Percentiles rank a stretch among this genome's conserved stretches.
phyloP scores from a whole-genome alignment of 2,888 invertebrate species.

The Sesia apiformis region DNA sequence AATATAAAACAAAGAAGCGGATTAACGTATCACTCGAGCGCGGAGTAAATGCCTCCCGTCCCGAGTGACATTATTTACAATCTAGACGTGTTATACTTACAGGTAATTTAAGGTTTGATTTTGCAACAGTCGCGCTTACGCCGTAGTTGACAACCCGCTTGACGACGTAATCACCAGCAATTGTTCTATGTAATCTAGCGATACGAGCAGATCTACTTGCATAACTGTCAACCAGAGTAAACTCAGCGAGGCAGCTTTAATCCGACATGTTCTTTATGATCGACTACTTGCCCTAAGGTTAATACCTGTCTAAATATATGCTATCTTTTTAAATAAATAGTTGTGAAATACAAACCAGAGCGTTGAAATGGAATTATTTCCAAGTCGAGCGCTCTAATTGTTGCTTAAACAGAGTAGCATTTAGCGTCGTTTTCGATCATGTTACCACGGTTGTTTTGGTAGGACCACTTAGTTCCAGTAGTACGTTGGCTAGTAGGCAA shows the following conservation, averaged over 20 bases:
- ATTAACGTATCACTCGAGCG: constrained; percentile 66
- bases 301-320: constrained; percentile 48
- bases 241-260: constrained; percentile 48
- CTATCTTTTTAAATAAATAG: constrained; percentile 42
- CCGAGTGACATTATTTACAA: constrained; percentile 62
- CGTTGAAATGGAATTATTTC: constrained; percentile 34
- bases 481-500: constrained; percentile 52
- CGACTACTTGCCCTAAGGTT: constrained; percentile 52
- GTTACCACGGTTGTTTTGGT: constrained; percentile 27
- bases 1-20: constrained; percentile 70
- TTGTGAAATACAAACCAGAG: constrained; percentile 46
- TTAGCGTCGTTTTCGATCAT: constrained; percentile 31
- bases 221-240: constrained; percentile 63
- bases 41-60: constrained; percentile 45
- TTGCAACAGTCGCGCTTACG: constrained; percentile 49
- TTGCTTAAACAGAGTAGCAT: constrained; percentile 25
- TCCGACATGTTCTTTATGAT: constrained; percentile 61
- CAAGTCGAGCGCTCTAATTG: constrained; percentile 17
- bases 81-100: constrained; percentile 49
- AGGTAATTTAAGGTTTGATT: constrained; percentile 64
- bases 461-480: constrained; percentile 50
- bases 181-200: constrained; percentile 67
- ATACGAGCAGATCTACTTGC: constrained; percentile 65
- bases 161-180: constrained; percentile 66
- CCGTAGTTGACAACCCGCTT: constrained; percentile 52